These are phyloP conservation scores for Otus sunia DNA, from an alignment of 2,113 vertebrate genomes.

Conservation along the genomic window DNA sequence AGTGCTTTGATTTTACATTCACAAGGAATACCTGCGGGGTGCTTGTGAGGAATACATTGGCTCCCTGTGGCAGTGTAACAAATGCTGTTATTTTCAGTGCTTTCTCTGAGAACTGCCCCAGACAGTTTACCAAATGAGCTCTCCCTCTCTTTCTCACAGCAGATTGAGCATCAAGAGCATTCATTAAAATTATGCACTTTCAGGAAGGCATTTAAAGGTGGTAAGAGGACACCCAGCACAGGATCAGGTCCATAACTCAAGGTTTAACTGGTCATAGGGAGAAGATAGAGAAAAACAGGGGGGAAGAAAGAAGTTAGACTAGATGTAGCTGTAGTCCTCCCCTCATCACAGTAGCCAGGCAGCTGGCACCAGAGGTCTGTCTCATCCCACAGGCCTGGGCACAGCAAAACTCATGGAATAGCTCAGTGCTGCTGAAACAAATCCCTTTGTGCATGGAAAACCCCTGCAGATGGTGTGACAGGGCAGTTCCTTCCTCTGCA, in stretches of 20 bases:
- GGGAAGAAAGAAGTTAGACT: background rate
- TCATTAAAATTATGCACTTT: background rate
- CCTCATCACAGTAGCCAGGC: background rate
- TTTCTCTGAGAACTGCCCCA: background rate
- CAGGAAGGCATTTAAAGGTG: background rate
- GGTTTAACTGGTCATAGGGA: background rate
- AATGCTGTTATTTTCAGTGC: background rate
- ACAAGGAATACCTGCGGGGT: fast-evolving
- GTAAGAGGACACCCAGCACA: background rate
- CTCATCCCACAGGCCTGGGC: background rate
- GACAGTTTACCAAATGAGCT: background rate
- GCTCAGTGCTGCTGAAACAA: background rate
- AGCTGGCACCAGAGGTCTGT: background rate
- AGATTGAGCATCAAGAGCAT: background rate
- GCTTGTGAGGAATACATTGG: background rate
- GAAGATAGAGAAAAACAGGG: background rate
- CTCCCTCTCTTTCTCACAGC: background rate
- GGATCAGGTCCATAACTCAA: background rate
- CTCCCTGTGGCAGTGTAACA: background rate
- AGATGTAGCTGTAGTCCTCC: background rate
- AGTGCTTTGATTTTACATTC: background rate
- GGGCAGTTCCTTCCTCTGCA: background rate
- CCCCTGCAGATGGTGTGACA: background rate
- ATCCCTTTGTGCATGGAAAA: background rate
- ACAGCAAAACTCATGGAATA: background rate